Base-by-base conservation (phyloP, 35 echinoderm and acorn worm genomes). In the Apostichopus californicus region DNA sequence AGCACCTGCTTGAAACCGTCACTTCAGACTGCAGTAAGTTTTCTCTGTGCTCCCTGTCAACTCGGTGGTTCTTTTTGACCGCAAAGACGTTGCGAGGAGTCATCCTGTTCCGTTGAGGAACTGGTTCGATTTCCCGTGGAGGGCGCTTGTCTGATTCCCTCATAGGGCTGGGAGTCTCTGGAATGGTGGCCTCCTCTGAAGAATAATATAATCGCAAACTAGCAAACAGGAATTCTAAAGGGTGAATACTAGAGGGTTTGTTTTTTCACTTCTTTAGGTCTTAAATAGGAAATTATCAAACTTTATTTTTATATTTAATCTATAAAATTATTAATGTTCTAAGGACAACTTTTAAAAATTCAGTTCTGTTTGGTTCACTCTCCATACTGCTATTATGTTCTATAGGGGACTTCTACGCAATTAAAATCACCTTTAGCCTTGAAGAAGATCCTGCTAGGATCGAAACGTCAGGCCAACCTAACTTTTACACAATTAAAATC, bases 71-170 rank as follows among this genome's bases (percentile, higher is more conserved):
- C 86, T 73, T 89, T 34, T 72, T 89, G 23, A 89, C 21, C 3
- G 86, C 86, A 72, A 89, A 89, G 9, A 89, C 52, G 61, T 89
- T 89, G 13, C 86, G 86, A 52, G 86, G 86, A 17, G 86, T 22
- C 80, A 82, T 82, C 14, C 80, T 53, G 22, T 53, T 53, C 28
- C 23, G 8, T 57, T 53, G 34, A 34, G 22, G 26, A 12, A 24
- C 6, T 89, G 20, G 1, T 34, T 82, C 80, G 5, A 17, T 9
- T n/a, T 82, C 80, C 25, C 46, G 13, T 64, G 72, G 6, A 10
- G 86, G 23, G 10, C 15, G 4, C 64, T 72, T 34, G 14, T 55
- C 68, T 5, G 5, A 57, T 54, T 53, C 14, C 21, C 0, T 21
- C 1, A 15, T 66, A 14, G 86, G 86, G 18, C 86, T 89, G 21